Conservation (phyloP, 2,113 vertebrate genomes). For the Tiliqua scincoides region DNA sequence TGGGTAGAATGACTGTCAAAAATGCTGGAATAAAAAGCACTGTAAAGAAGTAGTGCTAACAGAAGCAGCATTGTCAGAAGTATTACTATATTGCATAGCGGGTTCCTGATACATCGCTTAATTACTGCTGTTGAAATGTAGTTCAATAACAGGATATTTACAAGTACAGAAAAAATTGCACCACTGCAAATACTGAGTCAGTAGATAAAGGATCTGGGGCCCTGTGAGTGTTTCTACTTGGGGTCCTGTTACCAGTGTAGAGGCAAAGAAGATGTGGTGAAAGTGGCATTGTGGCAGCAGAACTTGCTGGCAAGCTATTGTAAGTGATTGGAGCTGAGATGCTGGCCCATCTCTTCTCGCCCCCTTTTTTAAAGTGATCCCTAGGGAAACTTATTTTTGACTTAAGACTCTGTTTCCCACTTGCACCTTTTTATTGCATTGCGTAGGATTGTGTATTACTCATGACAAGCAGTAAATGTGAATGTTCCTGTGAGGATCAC, state of each 20-base stretch:
- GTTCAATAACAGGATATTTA: not conserved
- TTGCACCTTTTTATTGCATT: not conserved
- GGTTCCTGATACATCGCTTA: too few species aligned
- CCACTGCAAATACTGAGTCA: not conserved
- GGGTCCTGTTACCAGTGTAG: not conserved
- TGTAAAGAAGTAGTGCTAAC: too few species aligned
- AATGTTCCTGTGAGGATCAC: not conserved
- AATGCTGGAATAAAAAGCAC: too few species aligned
- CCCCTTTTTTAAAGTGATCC: not conserved
- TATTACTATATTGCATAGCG: not conserved
- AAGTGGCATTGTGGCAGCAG: not conserved
- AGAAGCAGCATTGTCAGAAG: too few species aligned
- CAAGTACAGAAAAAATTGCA: not conserved
- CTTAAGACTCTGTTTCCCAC: not conserved
- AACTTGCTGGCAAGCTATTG: not conserved
- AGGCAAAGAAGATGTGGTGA: not conserved
- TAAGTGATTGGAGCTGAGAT: not conserved
- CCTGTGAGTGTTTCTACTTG: not conserved
- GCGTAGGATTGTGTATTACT: not conserved
- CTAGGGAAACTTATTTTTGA: not conserved
- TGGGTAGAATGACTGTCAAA: too few species aligned
- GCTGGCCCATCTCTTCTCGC: not conserved
- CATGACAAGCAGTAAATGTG: not conserved
- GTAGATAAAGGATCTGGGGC: not conserved
- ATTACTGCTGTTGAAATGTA: not conserved